Conservation (phyloP, 2,888 invertebrate species). For the Lithophane semibrunnea region DNA sequence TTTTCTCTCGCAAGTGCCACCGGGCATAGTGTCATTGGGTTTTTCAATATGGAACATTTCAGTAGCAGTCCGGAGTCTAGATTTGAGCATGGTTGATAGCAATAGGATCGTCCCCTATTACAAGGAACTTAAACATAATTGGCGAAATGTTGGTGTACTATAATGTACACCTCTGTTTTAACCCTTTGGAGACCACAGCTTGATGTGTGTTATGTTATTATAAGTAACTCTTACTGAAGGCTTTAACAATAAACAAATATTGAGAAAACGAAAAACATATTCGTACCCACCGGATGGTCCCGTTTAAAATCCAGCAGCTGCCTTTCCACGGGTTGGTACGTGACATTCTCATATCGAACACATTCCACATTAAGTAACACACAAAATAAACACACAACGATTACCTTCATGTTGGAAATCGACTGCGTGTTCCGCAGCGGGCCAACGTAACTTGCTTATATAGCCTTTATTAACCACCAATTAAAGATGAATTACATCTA, state of each 20-base stretch:
- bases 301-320: conserved; percentile 74
- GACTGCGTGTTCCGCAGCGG: not conserved
- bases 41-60: not conserved
- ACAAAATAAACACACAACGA: conserved; percentile 39
- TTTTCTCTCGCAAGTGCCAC: no score
- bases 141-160: not conserved
- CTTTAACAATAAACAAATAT: not conserved
- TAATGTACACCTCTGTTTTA: no score
- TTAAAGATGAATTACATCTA: not conserved
- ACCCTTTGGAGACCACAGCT: no score
- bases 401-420: conserved; percentile 49
- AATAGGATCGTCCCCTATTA: not conserved
- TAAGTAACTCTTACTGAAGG: not conserved
- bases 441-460: conserved; percentile 9
- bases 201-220: not conserved
- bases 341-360: conserved; percentile 51
- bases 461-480: conserved; percentile 3
- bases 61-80: not conserved
- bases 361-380: conserved; percentile 30
- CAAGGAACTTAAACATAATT: not conserved
- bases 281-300: conserved; percentile 69
- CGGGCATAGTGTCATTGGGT: not conserved
- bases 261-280: not conserved
- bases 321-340: conserved; percentile 65
- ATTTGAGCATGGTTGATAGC: not conserved